These are phyloP conservation scores for Ptychoptera contaminata DNA, from an alignment of 2,888 invertebrate species.

Conservation along the genomic window DNA sequence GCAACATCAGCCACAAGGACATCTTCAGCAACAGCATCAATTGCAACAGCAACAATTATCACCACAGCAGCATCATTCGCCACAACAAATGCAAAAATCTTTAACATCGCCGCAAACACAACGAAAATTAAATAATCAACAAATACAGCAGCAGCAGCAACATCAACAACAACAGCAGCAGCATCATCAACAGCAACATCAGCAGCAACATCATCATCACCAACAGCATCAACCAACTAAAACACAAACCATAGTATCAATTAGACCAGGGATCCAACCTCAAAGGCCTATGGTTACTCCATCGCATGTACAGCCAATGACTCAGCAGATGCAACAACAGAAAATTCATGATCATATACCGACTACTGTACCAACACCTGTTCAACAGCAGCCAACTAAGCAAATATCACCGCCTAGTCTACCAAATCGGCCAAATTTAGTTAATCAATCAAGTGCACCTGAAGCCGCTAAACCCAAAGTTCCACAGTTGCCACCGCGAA, in stretches of 20 bases:
- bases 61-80: not conserved
- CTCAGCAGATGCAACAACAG: constrained; percentile 10
- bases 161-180: constrained; percentile 9
- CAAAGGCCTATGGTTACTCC: constrained; percentile 28
- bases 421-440: constrained; percentile 7
- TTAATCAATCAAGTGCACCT: not conserved
- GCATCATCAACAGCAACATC: constrained; percentile 5
- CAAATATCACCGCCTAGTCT: constrained; percentile 12
- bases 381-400: constrained; percentile 5
- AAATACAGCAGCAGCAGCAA: constrained; percentile 8
- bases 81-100: constrained; percentile 2
- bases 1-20: constrained; percentile 15
- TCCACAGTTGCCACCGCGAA: constrained; percentile 28
- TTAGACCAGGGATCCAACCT: constrained; percentile 26
- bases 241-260: constrained; percentile 17
- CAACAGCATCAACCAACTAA: constrained; percentile 10
- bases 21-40: constrained; percentile 13
- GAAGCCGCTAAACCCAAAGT: constrained; percentile 9
- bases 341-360: constrained; percentile 1
- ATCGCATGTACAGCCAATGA: constrained; percentile 26
- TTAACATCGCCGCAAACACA: constrained; percentile 3
- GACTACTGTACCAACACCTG: not conserved
- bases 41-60: constrained; percentile 11
- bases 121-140: constrained; percentile 7
- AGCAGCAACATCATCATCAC: constrained; percentile 10